These are phyloP conservation scores for Rotaria magnacalcarata DNA, from an alignment of 2,888 invertebrate genomes.

Conservation along the genomic window DNA sequence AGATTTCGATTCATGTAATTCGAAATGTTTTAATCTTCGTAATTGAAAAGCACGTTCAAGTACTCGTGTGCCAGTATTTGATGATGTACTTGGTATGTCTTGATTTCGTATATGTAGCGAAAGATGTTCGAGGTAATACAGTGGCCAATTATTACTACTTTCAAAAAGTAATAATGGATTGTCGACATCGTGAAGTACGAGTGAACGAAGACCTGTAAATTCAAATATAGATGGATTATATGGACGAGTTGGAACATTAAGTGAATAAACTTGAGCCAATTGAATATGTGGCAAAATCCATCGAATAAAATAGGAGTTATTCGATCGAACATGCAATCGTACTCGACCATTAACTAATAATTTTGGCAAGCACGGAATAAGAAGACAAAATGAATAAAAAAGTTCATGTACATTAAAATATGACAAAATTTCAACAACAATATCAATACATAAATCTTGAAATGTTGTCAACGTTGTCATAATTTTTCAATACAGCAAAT, in stretches of 20 bases:
- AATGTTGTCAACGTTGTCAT: background rate
- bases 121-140: background rate
- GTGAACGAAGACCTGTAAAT: background rate
- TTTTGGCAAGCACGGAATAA: background rate
- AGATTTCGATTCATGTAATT: slow-evolving; percentile 12
- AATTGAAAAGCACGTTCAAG: background rate
- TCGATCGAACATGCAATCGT: background rate
- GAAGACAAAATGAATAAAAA: background rate
- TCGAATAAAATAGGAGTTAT: slow-evolving; percentile 3
- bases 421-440: background rate
- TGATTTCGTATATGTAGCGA: background rate
- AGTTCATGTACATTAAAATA: background rate
- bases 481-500: background rate
- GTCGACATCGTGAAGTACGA: background rate
- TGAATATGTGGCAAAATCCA: slow-evolving; percentile 6
- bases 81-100: background rate
- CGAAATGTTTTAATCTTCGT: background rate
- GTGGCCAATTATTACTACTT: background rate
- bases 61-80: background rate
- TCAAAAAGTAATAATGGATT: background rate
- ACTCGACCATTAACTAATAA: background rate
- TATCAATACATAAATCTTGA: background rate
- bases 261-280: background rate
- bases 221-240: slow-evolving; percentile 9
- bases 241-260: background rate